Base-by-base conservation (phyloP, 2,888 invertebrate species). In the Orgyia antiqua region DNA sequence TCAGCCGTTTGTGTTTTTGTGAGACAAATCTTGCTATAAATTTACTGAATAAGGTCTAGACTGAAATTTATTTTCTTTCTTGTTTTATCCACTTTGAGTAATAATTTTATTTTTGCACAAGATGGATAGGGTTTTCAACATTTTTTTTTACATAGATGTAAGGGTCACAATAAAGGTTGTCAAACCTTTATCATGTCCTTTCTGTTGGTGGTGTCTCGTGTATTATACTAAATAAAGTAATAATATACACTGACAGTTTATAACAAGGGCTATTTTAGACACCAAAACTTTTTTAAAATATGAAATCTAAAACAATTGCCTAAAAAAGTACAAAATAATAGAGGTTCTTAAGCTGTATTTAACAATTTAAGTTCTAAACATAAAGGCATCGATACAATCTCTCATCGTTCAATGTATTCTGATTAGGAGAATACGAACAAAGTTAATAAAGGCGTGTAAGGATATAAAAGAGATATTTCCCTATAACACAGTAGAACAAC, bases 151-250 rank as follows among this genome's bases (percentile, higher is more conserved):
- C 15, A n/a, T 26, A 20, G 26, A 17, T 21, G 10, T n/a, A 36
- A 36, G 25, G 15, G 10, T 18, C n/a, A n/a, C n/a, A 13, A 31
- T 19, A 31, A 32, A 36, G 26, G 31, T 29, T 39, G 39, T 45
- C 46, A 36, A 36, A 50, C 46, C 51, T 45, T 35, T 37, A 39
- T 48, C 46, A 48, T 33, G 10, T 12, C 26, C 33, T 24, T 42
- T 36, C 27, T 31, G 19, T 24, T 17, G 36, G 18, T 6, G 7
- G 23, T 9, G 24, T 12, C 10, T 18, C 24, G 12, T 34, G 33
- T 33, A 35, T 42, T 33, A 34, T 35, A 33, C 33, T 24, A 33
- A 36, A 42, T 49, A 32, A 34, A 30, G 31, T 29, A 38, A 4
- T 23, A 23, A 23, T 23, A 7, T 23, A 23, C 23, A 23, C 10